Base-by-base conservation (phyloP, 2,797 vertebrate species). In the Aphelocoma californica region DNA sequence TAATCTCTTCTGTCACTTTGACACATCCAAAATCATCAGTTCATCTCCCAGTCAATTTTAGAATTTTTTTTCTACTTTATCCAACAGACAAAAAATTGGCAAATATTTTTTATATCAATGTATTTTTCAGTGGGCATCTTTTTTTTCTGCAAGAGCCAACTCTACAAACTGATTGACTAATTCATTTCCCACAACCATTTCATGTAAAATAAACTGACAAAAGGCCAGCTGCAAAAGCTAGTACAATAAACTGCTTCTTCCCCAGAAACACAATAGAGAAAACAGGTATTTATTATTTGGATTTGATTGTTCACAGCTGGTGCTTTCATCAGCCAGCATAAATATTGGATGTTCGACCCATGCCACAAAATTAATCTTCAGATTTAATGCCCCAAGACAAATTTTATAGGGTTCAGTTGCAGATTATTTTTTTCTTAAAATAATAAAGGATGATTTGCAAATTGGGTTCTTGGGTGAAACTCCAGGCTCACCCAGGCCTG, bases 281-380 rank as follows among this genome's bases (percentile, higher is more conserved):
- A 86, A 24, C 13, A 89, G 71, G 78, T 91, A 89, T 85, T 92
- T 81, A 60, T 92, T 95, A 61, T 74, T 77, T 10, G 2, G 9
- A 67, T 77, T 71, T 91, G 80, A 72, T 81, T 88, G 61, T 72
- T 67, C 72, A 67, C 85, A 92, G 82, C 72, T 92, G 85, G 9
- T 83, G 50, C 54, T 75, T 95, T 94, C 62, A 92, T 42, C n/a
- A 75, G 50, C 20, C 90, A 86, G n/a, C 25, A 88, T 21, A 93
- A 95, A 93, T 86, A 86, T 10, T 91, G 61, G 45, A 24, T 50
- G 44, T 72, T 89, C 18, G 5, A 82, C 5, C 10, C 18, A n/a
- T 25, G 64, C 23, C 19, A 2, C 23, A 89, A 89, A 91, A 94
- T 54, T 75, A 17, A 69, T 67, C 67, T 72, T 90, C 62, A 72